Base-by-base conservation (phyloP, 2,888 invertebrate species). In the Lepetodrilus schrolli region DNA sequence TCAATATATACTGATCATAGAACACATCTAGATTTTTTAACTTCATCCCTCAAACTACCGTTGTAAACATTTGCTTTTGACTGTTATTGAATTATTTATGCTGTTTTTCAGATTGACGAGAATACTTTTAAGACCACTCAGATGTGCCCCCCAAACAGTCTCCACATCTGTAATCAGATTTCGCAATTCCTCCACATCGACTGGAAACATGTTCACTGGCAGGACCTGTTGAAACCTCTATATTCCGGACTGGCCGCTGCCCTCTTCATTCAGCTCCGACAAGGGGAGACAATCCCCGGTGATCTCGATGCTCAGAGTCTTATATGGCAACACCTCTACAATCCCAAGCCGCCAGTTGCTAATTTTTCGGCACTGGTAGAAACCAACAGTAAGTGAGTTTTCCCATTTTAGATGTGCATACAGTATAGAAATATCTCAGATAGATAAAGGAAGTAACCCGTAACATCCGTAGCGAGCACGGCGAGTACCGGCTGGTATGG, bases 171-270 rank as follows among this genome's bases (percentile, higher is more conserved):
- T 10, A 17, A 17, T 21, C 2, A 48, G 1, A 73, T 73, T 34
- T 7, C 5, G 23, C 17, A 17, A 4, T 21, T 20, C 21, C 36
- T 73, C 23, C 7, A 1, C 66, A 73, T 73, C 20, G 37, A 49
- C n/a, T 73, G 73, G 73, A 1, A 8, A 21, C 48, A n/a, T 7
- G 58, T 43, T 10, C 4, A 23, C 0, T 68, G 73, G 73, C 1
- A 1, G 8, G 68, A 73, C 48, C 50, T 73, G 4, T 43, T 26
- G 21, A 73, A 73, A 47, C 73, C 73, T 20, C 73, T 73, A 7
- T 73, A 66, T 36, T 73, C 73, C 5, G 73, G 73, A 3, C 73
- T 68, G 17, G 73, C 73, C 13, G 73, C 73, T 5, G 30, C 73
- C 2, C 73, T 73, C 48, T 73, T 48, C 50, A 50, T 66, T 10